phyloP scores from a whole-genome alignment of 2,888 invertebrate genomes.

The Liodrosophila aerea region DNA sequence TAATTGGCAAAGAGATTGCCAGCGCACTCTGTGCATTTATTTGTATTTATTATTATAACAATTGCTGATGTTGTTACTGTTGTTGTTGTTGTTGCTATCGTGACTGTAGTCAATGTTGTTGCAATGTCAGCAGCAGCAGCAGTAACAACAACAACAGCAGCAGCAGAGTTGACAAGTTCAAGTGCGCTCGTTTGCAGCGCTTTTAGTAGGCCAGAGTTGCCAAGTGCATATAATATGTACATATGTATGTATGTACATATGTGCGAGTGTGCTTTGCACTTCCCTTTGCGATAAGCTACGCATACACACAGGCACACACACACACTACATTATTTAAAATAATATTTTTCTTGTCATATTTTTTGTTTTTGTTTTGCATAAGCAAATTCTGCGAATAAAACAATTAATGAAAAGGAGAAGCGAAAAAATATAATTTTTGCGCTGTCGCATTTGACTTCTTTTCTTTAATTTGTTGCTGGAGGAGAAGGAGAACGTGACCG shows the following conservation, averaged over 20 bases:
- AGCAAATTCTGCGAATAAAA: conserved; percentile 66
- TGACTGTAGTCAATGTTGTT: conserved; percentile 53
- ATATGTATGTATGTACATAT: not conserved
- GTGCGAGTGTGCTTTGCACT: conserved; percentile 35
- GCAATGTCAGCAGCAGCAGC: conserved; percentile 66
- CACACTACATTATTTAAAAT: conserved; percentile 29
- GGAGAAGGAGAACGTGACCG: conserved; percentile 72
- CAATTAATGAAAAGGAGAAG: conserved; percentile 64
- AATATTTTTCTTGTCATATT: conserved; percentile 26
- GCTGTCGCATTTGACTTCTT: conserved; percentile 30
- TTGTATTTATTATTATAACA: conserved; percentile 9
- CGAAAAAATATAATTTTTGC: conserved; percentile 35
- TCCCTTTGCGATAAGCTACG: conserved; percentile 47
- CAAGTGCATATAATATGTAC: conserved; percentile 1
- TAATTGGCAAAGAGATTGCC: conserved; percentile 60
- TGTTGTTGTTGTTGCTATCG: conserved; percentile 33
- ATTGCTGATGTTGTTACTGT: conserved; percentile 25
- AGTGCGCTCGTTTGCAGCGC: conserved; percentile 42
- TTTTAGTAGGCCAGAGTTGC: conserved; percentile 25
- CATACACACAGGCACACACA: conserved; percentile 6
- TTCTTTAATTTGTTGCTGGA: conserved; percentile 15
- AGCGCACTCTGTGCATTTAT: not conserved
- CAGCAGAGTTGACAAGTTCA: conserved; percentile 70
- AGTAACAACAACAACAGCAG: too few relatives aligned
- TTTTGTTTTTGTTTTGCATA: conserved; percentile 47